Percentiles rank a stretch among this genome's conserved stretches.
These are phyloP conservation scores for Pyralis farinalis DNA, from an alignment of 2,888 invertebrate genomes.

Conservation along the genomic window DNA sequence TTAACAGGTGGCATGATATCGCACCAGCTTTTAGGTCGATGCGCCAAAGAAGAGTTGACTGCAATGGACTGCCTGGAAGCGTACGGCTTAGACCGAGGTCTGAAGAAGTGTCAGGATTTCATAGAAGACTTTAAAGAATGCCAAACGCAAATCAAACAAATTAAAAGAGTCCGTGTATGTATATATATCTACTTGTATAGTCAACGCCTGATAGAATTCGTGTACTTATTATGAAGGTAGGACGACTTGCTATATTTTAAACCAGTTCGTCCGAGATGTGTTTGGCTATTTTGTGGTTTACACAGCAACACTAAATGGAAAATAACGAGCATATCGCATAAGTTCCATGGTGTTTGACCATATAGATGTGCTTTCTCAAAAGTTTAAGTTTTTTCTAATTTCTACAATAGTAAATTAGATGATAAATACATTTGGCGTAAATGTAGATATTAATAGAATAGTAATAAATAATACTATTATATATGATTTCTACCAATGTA, in stretches of 20 bases:
- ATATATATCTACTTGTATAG: not conserved
- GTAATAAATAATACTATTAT: no score
- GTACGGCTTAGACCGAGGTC: slow-evolving; percentile 84
- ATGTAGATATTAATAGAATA: no score
- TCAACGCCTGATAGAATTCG: not conserved
- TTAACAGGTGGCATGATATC: slow-evolving; percentile 82
- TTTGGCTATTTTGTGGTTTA: no score
- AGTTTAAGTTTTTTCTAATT: no score
- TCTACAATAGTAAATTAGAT: no score
- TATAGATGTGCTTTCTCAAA: no score
- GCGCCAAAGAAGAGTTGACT: slow-evolving; percentile 84
- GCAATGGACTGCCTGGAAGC: slow-evolving; percentile 89
- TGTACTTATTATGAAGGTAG: not conserved
- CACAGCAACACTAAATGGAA: no score
- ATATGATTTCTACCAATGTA: no score
- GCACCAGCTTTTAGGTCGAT: slow-evolving; percentile 82
- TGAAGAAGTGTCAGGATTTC: slow-evolving; percentile 78
- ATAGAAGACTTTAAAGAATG: slow-evolving; percentile 87
- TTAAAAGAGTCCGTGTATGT: slow-evolving; percentile 74
- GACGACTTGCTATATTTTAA: not conserved
- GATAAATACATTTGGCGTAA: no score
- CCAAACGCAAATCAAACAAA: slow-evolving; percentile 76
- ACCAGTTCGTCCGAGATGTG: no score
- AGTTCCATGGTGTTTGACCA: no score
- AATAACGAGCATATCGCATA: no score